phyloP scores from a whole-genome alignment of 2,888 invertebrate genomes.

The Biston betularia region DNA sequence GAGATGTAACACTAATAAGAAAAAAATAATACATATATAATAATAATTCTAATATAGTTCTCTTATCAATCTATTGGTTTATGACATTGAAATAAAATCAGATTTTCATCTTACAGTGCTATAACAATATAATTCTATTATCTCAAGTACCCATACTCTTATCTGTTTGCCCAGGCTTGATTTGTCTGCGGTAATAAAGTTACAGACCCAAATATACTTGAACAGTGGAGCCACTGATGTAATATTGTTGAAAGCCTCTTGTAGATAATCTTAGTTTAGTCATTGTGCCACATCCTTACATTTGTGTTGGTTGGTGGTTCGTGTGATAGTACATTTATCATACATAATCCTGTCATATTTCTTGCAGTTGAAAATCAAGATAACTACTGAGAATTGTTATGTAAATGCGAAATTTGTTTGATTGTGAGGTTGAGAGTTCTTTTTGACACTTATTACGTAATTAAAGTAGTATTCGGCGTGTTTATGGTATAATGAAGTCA shows the following conservation, averaged over 20 bases:
- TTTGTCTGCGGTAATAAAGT: slow-evolving; percentile 12
- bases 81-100: background rate
- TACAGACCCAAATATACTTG: background rate
- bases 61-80: background rate
- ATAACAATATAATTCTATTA: slow-evolving; percentile 12
- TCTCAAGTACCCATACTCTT: slow-evolving; percentile 24
- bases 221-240: too few relatives aligned
- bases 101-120: background rate
- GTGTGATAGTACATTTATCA: background rate
- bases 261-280: background rate
- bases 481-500: too few relatives aligned
- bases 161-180: slow-evolving; percentile 19
- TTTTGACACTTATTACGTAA: too few relatives aligned
- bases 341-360: slow-evolving; percentile 10
- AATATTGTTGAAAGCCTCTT: background rate
- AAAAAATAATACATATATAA: too few relatives aligned
- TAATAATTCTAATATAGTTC: background rate
- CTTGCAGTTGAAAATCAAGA: background rate
- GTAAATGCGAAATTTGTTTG: too few relatives aligned
- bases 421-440: too few relatives aligned
- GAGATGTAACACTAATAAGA: too few relatives aligned
- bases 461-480: too few relatives aligned
- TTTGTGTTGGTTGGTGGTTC: background rate
- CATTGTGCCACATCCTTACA: background rate
- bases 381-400: background rate